Evolutionary conservation across 2,113 vertebrate genomes (phyloP).

Genomic region (Cynoglossus semilaevis): DNA sequence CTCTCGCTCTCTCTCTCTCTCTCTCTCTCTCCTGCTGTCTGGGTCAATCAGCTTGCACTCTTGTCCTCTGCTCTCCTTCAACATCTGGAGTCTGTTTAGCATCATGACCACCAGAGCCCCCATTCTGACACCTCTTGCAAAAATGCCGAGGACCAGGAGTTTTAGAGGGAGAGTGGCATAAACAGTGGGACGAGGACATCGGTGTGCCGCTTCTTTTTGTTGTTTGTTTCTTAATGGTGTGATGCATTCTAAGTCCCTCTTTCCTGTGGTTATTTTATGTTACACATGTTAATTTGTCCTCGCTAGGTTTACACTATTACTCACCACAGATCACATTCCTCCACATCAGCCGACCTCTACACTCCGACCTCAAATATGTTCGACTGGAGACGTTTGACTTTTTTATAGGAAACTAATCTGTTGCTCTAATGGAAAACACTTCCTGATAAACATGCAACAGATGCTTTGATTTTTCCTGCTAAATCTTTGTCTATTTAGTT

Average conservation of each 20-base stretch:
- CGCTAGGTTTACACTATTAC: slow-evolving; percentile 1
- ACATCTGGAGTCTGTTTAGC: slow-evolving; percentile 76
- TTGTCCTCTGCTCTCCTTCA: slow-evolving; percentile 55
- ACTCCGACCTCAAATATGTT: slow-evolving; percentile 24
- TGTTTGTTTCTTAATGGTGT: neutral
- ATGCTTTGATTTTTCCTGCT: slow-evolving; percentile 18
- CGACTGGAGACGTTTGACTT: slow-evolving; percentile 37
- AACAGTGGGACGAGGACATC: slow-evolving; percentile 4
- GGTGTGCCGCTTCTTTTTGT: neutral
- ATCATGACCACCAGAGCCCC: slow-evolving; percentile 51
- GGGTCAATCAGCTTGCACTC: slow-evolving; percentile 42
- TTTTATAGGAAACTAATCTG: slow-evolving; percentile 18
- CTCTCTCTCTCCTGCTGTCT: slow-evolving; percentile 12
- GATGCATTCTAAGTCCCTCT: neutral
- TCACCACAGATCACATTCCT: slow-evolving; percentile 17
- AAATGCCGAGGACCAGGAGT: slow-evolving; percentile 44
- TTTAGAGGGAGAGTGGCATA: neutral
- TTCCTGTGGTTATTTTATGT: slow-evolving; percentile 14
- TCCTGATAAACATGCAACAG: slow-evolving; percentile 18
- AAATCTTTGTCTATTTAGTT: slow-evolving; percentile 10
- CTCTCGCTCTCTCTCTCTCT: slow-evolving; percentile 10
- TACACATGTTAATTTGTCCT: slow-evolving; percentile 20
- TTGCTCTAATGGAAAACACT: slow-evolving; percentile 35
- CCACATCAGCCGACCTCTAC: slow-evolving; percentile 9
- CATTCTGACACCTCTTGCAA: slow-evolving; percentile 56